A percentile compares a stretch with the other conserved stretches of the same genome.
These are phyloP conservation scores for Oxyscelio sp. DNA, from an alignment of 2,888 invertebrate species.

Conservation along the genomic window DNA sequence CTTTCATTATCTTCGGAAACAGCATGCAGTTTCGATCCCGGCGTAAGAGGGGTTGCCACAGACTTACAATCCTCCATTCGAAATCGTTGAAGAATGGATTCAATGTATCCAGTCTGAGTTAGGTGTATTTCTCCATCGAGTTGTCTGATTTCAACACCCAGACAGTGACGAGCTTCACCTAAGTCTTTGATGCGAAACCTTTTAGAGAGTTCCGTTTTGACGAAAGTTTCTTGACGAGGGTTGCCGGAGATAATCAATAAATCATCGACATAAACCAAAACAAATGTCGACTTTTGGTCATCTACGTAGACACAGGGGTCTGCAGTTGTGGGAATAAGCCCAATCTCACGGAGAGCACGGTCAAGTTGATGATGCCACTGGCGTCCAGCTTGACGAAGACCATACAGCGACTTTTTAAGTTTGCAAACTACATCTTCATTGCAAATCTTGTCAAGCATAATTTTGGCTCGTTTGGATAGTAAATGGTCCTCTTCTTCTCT, in stretches of 20 bases:
- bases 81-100: too few relatives aligned
- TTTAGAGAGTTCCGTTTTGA: neutral
- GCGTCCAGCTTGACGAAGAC: slow-evolving; percentile 7
- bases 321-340: neutral
- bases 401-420: slow-evolving; percentile 5
- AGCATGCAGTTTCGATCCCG: neutral
- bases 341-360: neutral
- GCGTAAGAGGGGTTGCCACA: neutral
- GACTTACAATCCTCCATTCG: too few relatives aligned
- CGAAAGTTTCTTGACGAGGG: neutral
- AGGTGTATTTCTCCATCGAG: too few relatives aligned
- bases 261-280: slow-evolving; percentile 5
- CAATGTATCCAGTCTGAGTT: too few relatives aligned
- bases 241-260: neutral
- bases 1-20: too few relatives aligned
- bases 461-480: neutral
- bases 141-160: neutral
- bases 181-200: neutral
- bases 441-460: neutral
- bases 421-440: neutral
- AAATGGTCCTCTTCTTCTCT: neutral
- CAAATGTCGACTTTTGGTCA: neutral
- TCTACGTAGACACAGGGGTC: slow-evolving; percentile 23
- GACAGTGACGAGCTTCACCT: neutral
- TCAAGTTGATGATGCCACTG: slow-evolving; percentile 6